A percentile compares a stretch with the other conserved stretches of the same genome.
These are phyloP conservation scores for Chaenocephalus aceratus DNA, from an alignment of 2,113 vertebrate species.

Conservation along the genomic window DNA sequence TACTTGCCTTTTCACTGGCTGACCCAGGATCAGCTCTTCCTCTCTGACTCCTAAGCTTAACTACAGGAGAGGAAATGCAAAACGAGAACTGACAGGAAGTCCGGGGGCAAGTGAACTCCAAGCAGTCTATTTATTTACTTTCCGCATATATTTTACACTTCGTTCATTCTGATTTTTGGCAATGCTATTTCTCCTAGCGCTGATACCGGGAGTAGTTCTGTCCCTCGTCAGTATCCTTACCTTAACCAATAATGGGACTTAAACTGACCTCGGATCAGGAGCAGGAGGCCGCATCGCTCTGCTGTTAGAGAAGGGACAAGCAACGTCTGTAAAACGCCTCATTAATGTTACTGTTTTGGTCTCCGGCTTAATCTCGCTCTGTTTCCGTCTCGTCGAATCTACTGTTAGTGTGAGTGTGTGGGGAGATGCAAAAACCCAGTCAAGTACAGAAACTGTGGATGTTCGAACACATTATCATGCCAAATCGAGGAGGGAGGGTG, in stretches of 20 bases:
- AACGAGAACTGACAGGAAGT: conserved; percentile 52
- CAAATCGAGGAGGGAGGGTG: conserved; percentile 76
- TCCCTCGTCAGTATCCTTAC: conserved; percentile 44
- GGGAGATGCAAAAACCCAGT: conserved; percentile 24
- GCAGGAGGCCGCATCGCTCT: conserved; percentile 26
- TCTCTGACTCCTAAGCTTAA: conserved; percentile 54
- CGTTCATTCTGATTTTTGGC: conserved; percentile 49
- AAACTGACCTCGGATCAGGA: conserved; percentile 34
- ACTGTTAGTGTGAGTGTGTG: conserved; percentile 32
- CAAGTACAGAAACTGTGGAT: conserved; percentile 31
- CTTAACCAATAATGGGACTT: conserved; percentile 40
- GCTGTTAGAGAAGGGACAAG: conserved; percentile 70
- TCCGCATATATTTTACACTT: conserved; percentile 55
- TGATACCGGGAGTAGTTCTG: conserved; percentile 31
- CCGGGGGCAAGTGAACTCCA: conserved; percentile 23
- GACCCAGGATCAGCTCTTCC: conserved; percentile 55
- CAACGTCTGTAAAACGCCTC: conserved; percentile 65
- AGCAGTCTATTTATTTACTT: conserved; percentile 47
- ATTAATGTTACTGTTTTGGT: conserved; percentile 57
- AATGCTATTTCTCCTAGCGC: conserved; percentile 1
- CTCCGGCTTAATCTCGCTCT: conserved; percentile 42
- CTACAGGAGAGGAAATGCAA: conserved; percentile 43
- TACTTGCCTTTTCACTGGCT: conserved; percentile 43
- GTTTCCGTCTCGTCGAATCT: conserved; percentile 46
- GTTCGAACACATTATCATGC: conserved; percentile 77